Evolutionary conservation across 2,113 vertebrate species (phyloP), one percentile per base, ranked within the genome.

Genomic region (Ranitomeya imitator): DNA sequence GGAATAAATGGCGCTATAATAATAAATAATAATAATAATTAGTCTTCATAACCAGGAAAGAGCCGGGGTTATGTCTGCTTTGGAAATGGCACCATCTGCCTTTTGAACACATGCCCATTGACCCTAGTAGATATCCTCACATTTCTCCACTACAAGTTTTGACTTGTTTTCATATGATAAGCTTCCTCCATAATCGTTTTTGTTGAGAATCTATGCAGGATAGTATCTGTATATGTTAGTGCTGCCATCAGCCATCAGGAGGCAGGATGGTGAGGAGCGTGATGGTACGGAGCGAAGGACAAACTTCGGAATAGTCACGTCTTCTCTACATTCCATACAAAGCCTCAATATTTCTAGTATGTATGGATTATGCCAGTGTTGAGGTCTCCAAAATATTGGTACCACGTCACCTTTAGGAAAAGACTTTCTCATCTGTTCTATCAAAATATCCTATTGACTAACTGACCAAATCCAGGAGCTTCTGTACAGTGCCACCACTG

Each of bases 261-360:
- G 31, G 51, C 51, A 8, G 37, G 61, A 55, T 54, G 21, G 63
- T 14, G 26, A 37, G 54, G 77, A 4, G 52, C 10, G 45, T 21
- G 63, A 61, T 60, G n/a, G 37, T 76, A n/a, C 26, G 23, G n/a
- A 19, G 7, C 61, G 19, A 23, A 26, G 55, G 69, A 19, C 65
- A 0, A 21, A 4, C 8, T 57, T 59, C 21, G 74, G 51, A 78
- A 31, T 65, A 45, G 37, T 86, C 85, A 52, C 74, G 23, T 63
- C 26, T 79, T 3, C 59, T 79, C 73, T 16, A 87, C 85, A 87
- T 87, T 87, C 85, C 85, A 7, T 52, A 79, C 52, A 52, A 11
- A 77, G 23, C 19, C 45, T n/a, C 31, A 16, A 7, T 67, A 52
- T 83, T 67, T 54, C 80, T 21, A 65, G 59, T 23, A 3, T n/a